phyloP scores from a whole-genome alignment of 2,888 invertebrate species.

The Crepidodera aurea region DNA sequence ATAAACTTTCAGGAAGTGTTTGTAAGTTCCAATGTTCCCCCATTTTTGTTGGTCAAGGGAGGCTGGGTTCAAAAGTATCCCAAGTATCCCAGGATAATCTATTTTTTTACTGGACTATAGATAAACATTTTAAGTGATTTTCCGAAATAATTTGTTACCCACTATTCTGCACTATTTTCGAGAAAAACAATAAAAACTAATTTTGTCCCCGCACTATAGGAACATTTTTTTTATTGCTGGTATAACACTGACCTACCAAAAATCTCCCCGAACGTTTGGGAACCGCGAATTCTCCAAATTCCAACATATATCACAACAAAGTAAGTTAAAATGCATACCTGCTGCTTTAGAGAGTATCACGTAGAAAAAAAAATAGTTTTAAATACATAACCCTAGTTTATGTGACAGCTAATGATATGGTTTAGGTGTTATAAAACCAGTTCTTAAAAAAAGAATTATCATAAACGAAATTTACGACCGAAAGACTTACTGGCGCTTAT shows the following conservation, averaged over 20 bases:
- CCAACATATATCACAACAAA: background rate
- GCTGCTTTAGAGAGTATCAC: slow-evolving; percentile 9
- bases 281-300: background rate
- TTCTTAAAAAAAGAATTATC: slow-evolving; percentile 23
- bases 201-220: too few relatives aligned
- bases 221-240: too few relatives aligned
- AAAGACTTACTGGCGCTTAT: slow-evolving; percentile 7
- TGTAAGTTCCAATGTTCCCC: too few relatives aligned
- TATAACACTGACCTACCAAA: background rate
- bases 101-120: too few relatives aligned
- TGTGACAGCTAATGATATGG: slow-evolving; percentile 16
- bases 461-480: slow-evolving; percentile 22
- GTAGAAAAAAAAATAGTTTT: slow-evolving; percentile 16
- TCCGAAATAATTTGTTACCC: too few relatives aligned
- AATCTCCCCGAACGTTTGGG: background rate
- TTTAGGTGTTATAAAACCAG: slow-evolving; percentile 21
- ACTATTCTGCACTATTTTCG: too few relatives aligned
- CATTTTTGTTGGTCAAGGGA: too few relatives aligned
- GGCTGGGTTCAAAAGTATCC: too few relatives aligned
- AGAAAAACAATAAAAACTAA: too few relatives aligned
- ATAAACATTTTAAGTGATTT: too few relatives aligned
- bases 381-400: slow-evolving; percentile 20
- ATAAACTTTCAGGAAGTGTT: too few relatives aligned
- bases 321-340: background rate
- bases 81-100: too few relatives aligned